Percentiles rank a stretch among this genome's conserved stretches.
phyloP scores from a whole-genome alignment of 2,888 invertebrate genomes.

The Drosophila flavopinicola region DNA sequence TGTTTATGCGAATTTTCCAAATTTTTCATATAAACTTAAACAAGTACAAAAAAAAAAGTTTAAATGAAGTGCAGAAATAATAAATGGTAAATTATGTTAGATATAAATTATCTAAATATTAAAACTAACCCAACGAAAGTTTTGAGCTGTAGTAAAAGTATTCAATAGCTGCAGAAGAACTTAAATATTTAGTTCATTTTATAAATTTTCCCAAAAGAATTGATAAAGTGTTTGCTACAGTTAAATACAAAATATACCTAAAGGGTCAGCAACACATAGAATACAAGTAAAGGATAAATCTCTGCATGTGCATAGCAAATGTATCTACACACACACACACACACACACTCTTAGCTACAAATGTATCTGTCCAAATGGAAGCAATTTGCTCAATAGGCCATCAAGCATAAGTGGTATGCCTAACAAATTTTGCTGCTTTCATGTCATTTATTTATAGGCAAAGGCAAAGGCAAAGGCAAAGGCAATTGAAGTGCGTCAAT shows the following conservation, averaged over 20 bases:
- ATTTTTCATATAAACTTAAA: constrained; percentile 37
- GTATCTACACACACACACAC: neutral
- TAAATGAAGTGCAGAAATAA: constrained; percentile 6
- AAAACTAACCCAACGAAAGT: no score
- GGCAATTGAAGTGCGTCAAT: constrained; percentile 17
- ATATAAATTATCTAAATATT: no score
- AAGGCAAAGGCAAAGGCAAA: constrained; percentile 10
- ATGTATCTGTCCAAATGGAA: constrained; percentile 14
- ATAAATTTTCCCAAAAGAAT: no score
- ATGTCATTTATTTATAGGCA: constrained; percentile 20
- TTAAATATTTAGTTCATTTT: no score
- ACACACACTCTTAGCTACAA: neutral
- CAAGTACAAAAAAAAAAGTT: constrained; percentile 21
- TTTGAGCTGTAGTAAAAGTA: no score
- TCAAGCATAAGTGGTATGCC: constrained; percentile 19
- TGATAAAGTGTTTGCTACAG: no score
- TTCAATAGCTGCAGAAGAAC: no score
- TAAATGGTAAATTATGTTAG: no score
- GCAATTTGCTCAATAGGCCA: constrained; percentile 45
- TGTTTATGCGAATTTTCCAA: constrained; percentile 52
- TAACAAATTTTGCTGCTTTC: constrained; percentile 2
- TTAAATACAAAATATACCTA: neutral
- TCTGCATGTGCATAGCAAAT: neutral
- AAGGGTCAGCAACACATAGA: neutral
- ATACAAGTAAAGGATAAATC: neutral